Percentiles rank a stretch among this genome's conserved stretches.
phyloP scores from a whole-genome alignment of 2,797 vertebrate genomes.

The Sebastes hopkinsi region DNA sequence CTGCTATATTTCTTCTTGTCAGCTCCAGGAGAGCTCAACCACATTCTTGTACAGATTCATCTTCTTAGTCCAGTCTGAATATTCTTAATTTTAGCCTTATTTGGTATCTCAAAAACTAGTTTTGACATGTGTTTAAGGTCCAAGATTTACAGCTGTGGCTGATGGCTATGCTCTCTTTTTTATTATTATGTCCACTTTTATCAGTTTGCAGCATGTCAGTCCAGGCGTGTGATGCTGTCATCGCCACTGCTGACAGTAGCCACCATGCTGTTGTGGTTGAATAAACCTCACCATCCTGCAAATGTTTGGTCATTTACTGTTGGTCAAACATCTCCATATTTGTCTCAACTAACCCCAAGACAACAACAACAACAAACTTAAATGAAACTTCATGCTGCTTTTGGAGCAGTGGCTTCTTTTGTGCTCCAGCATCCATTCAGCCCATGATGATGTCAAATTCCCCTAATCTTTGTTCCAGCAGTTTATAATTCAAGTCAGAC shows the following conservation, averaged over 20 bases:
- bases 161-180: background rate
- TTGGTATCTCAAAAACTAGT: background rate
- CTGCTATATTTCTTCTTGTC: background rate
- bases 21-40: background rate
- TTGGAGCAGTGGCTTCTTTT: background rate
- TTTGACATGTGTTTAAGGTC: background rate
- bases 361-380: background rate
- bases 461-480: constrained; percentile 36
- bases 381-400: background rate
- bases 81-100: background rate
- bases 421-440: background rate
- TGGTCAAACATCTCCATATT: background rate
- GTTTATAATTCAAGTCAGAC: constrained; percentile 46
- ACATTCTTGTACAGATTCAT: background rate
- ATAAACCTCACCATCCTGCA: background rate
- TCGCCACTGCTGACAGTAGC: background rate
- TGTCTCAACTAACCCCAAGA: background rate
- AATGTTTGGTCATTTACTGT: background rate
- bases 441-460: constrained; percentile 13
- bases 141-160: background rate
- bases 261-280: background rate
- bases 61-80: background rate
- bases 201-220: background rate
- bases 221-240: background rate
- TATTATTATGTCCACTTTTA: background rate